Base-by-base conservation (phyloP, 2,888 invertebrate genomes). In the Muschampia plurimacula region DNA sequence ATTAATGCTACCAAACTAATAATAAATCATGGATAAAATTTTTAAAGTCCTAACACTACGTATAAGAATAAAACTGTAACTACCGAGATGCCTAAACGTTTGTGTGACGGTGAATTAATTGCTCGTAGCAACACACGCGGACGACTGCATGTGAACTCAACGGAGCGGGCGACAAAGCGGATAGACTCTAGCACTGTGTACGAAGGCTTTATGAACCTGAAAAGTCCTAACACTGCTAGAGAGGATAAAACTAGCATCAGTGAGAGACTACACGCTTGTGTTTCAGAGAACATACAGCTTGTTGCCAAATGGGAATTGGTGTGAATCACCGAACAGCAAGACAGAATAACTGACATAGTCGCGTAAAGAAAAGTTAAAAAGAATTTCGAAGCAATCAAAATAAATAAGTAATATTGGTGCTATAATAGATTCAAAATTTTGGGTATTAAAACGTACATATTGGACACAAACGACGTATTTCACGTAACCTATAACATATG, bases 51-150 rank as follows among this genome's bases (percentile, higher is more conserved):
- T 55, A 36, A 59, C 36, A 59, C 59, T 59, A n/a, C 13, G 59
- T 9, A 22, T 55, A 55, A 36, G 36, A 6, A 41, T 15, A 70
- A 57, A 22, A 92, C 87, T 89, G 93, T 86, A 81, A 90, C 85
- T 85, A 83, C 80, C 85, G 92, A 88, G 92, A 93, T 92, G 92
- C 93, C 92, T 93, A 92, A 93, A 93, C 93, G 93, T 92, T 93
- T 87, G 88, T 87, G 88, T 93, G 93, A 94, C 93, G 93, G 93
- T 85, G 92, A 90, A 93, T 93, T 93, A 94, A 94, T 93, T 92
- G 93, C 87, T 90, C 92, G 89, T 89, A 90, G 92, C 89, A 92
- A 93, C 93, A 92, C 15, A 52, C 15, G 89, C 91, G 93, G 84
- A 86, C 81, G 80, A 71, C 82, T 75, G 80, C 57, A 32, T 65